These are phyloP conservation scores for Catharus bicknelli DNA, from an alignment of 2,113 vertebrate genomes.

Conservation along the genomic window DNA sequence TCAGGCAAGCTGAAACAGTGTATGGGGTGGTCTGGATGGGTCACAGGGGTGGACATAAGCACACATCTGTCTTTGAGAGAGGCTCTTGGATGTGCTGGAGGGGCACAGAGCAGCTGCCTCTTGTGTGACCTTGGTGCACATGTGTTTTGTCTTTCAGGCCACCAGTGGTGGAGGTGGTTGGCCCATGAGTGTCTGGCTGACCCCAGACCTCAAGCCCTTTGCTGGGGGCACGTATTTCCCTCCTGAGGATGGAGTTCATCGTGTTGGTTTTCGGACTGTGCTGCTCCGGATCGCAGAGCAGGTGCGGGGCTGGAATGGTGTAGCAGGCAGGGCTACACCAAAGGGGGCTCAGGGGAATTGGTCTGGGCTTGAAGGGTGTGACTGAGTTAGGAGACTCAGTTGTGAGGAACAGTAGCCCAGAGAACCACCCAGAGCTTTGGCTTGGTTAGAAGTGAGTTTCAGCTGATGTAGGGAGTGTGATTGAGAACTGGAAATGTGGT, in stretches of 20 bases:
- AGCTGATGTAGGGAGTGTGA: background rate
- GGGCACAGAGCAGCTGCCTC: background rate
- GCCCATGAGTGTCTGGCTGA: constrained; percentile 97
- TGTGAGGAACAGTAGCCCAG: background rate
- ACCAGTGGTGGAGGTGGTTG: constrained; percentile 93
- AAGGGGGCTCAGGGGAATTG: background rate
- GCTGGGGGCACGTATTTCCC: constrained; percentile 93
- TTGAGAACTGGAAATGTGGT: fast-evolving
- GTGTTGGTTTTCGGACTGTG: constrained; percentile 86
- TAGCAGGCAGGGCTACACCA: background rate
- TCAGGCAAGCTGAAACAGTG: background rate
- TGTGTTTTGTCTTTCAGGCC: constrained; percentile 67
- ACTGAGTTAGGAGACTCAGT: background rate
- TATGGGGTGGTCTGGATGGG: background rate
- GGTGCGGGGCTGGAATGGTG: constrained; percentile 55
- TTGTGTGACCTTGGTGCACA: fast-evolving
- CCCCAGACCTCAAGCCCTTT: constrained; percentile 89
- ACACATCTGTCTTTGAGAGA: fast-evolving
- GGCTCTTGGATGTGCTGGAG: background rate
- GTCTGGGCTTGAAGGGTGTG: background rate
- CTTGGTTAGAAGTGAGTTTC: background rate
- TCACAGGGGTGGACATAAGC: background rate
- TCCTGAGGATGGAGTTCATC: constrained; percentile 81
- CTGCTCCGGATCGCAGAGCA: constrained; percentile 85
- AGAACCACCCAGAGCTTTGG: background rate